Conservation (phyloP, 2,888 invertebrate genomes). For the Agrotis exclamationis region DNA sequence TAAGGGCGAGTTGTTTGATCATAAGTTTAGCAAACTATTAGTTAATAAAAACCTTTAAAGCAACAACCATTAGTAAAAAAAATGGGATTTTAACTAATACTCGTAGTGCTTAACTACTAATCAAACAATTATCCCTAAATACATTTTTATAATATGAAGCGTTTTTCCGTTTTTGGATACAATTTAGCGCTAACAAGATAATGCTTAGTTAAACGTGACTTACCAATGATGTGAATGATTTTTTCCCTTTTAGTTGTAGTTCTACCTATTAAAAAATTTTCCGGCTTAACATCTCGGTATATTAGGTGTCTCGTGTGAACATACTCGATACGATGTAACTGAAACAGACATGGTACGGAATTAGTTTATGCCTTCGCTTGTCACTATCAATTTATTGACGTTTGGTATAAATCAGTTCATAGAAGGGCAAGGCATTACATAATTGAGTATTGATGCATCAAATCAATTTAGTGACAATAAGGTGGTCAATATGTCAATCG, state of each 20-base stretch:
- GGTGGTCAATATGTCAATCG: conserved; percentile 43
- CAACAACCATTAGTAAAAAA: too few relatives aligned
- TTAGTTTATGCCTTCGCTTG: conserved; percentile 47
- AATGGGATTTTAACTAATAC: too few relatives aligned
- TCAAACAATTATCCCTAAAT: too few relatives aligned
- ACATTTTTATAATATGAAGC: conserved; percentile 2
- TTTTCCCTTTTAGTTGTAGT: conserved; percentile 99
- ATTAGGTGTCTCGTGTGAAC: conserved; percentile 99
- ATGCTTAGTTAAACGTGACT: conserved; percentile 70
- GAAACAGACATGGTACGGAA: conserved; percentile 78
- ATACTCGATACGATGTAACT: conserved; percentile 99
- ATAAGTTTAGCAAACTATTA: too few relatives aligned
- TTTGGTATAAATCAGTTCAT: conserved; percentile 40
- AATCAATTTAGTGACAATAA: conserved; percentile 40
- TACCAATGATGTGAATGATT: conserved; percentile 99
- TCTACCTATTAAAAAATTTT: conserved; percentile 99
- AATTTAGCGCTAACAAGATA: conserved; percentile 9
- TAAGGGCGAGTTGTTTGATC: not conserved
- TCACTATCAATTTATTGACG: conserved; percentile 55
- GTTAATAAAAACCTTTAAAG: too few relatives aligned
- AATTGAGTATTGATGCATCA: conserved; percentile 46
- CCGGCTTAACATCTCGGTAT: conserved; percentile 99
- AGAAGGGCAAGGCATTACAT: conserved; percentile 49
- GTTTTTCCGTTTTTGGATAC: not conserved
- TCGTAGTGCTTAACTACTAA: too few relatives aligned